A percentile compares a stretch with the other conserved stretches of the same genome.
Conservation (phyloP, 2,797 vertebrate genomes). For the Margarornis squamiger region DNA sequence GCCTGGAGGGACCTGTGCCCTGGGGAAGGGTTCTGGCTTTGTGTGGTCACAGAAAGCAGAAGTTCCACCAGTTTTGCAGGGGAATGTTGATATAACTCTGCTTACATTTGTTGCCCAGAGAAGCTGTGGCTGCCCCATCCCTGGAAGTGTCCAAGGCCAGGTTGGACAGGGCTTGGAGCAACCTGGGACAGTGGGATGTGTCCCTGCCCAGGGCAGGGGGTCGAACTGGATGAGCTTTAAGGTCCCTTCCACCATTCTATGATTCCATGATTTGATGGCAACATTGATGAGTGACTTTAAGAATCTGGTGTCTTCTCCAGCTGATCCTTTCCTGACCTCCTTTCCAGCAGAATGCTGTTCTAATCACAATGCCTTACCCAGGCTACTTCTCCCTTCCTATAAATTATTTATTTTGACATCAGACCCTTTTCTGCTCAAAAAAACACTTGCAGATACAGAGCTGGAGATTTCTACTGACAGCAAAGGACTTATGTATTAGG, state of each 20-base stretch:
- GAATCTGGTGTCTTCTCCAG: background rate
- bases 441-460: conserved; percentile 19
- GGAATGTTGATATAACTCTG: background rate
- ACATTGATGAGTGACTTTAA: background rate
- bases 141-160: background rate
- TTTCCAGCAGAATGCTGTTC: conserved; percentile 46
- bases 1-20: background rate
- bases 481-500: background rate
- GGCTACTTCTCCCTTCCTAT: conserved; percentile 23
- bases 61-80: background rate
- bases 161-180: background rate
- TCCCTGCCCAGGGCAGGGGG: background rate
- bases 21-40: background rate
- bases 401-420: conserved; percentile 54
- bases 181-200: background rate
- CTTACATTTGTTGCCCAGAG: background rate
- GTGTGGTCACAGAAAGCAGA: background rate
- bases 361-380: conserved; percentile 9
- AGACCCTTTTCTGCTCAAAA: conserved; percentile 47
- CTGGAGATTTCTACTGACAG: conserved; percentile 26
- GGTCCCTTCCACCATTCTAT: background rate
- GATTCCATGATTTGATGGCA: background rate
- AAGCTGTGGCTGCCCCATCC: background rate
- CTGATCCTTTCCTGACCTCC: conserved; percentile 19
- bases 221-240: background rate